Conservation (phyloP, 2,113 vertebrate genomes). For the Cynocephalus volans region DNA sequence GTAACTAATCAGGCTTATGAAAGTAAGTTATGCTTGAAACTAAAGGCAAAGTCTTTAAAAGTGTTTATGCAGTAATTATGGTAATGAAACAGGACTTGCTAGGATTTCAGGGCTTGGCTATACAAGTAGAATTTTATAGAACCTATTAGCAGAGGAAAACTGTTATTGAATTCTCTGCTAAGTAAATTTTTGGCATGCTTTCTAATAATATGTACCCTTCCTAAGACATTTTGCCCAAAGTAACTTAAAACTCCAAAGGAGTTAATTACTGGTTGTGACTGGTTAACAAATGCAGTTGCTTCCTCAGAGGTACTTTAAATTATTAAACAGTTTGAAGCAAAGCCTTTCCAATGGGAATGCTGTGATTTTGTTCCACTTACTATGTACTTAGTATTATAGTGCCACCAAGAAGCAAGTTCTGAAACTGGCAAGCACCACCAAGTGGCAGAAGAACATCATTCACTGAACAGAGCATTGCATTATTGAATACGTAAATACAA, state of each 20-base stretch:
- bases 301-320: constrained; percentile 77
- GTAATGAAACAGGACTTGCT: constrained; percentile 42
- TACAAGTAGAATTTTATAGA: constrained; percentile 51
- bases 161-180: constrained; percentile 70
- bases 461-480: constrained; percentile 64
- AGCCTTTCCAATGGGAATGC: constrained; percentile 71
- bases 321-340: constrained; percentile 80
- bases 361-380: constrained; percentile 47
- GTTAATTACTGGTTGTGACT: constrained; percentile 75
- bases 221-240: constrained; percentile 66
- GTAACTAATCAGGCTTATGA: constrained; percentile 53
- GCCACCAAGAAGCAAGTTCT: constrained; percentile 70
- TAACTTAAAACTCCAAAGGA: constrained; percentile 74
- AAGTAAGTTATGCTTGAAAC: constrained; percentile 60
- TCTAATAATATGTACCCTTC: constrained; percentile 72
- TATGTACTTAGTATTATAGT: constrained; percentile 53
- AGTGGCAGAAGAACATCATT: constrained; percentile 88
- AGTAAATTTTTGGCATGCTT: constrained; percentile 80
- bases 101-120: constrained; percentile 7
- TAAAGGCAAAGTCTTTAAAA: constrained; percentile 68
- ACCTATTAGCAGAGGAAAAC: constrained; percentile 53
- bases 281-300: constrained; percentile 79
- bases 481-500: constrained; percentile 75
- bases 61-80: constrained; percentile 64
- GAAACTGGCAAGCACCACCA: constrained; percentile 87